Evolutionary conservation across 2,888 invertebrate species (phyloP).

Genomic region (Hydraecia micacea): DNA sequence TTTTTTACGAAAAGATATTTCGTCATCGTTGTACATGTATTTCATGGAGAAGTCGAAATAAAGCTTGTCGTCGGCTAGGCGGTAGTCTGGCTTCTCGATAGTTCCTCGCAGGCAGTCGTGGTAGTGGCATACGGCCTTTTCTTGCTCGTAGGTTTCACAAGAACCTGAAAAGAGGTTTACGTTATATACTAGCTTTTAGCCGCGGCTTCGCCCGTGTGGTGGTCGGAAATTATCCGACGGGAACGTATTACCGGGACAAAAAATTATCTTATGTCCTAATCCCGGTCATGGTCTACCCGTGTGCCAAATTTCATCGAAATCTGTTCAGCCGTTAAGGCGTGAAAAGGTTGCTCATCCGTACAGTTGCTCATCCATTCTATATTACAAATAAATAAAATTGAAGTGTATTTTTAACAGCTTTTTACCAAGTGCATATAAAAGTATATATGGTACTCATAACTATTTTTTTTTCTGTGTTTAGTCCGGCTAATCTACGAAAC

Average conservation of each 20-base stretch:
- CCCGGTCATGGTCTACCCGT: background rate
- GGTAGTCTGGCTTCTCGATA: slow-evolving; percentile 83
- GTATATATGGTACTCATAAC: too few species aligned
- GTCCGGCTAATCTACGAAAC: background rate
- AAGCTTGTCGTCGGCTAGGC: slow-evolving; percentile 84
- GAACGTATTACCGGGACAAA: background rate
- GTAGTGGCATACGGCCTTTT: slow-evolving; percentile 90
- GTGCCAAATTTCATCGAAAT: background rate
- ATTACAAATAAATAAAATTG: background rate
- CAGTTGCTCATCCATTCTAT: background rate
- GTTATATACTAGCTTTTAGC: background rate
- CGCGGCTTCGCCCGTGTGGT: background rate
- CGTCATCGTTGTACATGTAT: slow-evolving; percentile 75
- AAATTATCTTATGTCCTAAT: background rate
- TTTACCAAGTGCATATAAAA: too few species aligned
- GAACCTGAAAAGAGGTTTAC: slow-evolving; percentile 83
- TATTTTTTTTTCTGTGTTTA: too few species aligned
- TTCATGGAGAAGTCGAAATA: slow-evolving; percentile 87
- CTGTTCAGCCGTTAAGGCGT: background rate
- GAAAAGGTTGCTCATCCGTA: too few species aligned
- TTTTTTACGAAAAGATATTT: slow-evolving; percentile 47
- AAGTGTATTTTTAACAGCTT: background rate
- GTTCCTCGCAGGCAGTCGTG: slow-evolving; percentile 90
- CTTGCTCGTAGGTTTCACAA: slow-evolving; percentile 91
- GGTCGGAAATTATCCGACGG: background rate